Conservation (phyloP, 2,113 vertebrate species). For the Alosa alosa region DNA sequence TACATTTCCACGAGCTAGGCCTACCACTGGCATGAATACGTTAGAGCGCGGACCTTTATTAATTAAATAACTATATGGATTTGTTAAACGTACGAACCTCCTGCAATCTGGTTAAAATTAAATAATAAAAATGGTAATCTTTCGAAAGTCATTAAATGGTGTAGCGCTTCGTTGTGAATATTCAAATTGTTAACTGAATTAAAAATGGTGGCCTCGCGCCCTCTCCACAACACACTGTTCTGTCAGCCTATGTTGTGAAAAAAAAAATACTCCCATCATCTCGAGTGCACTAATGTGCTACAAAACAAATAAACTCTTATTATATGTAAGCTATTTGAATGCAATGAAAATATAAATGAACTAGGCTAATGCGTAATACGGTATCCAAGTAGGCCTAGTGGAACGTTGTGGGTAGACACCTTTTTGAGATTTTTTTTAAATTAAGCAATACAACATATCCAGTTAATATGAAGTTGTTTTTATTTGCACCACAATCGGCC, state of each 20-base stretch:
- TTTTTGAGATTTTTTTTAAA: not conserved
- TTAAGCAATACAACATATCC: not conserved
- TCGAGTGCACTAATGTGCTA: not conserved
- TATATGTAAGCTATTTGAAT: not conserved
- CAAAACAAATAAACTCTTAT: not conserved
- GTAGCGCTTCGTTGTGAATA: not conserved
- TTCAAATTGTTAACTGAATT: not conserved
- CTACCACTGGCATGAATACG: not conserved
- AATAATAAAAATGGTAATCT: not conserved
- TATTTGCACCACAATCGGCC: not conserved
- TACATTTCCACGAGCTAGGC: not conserved
- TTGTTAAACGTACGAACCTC: not conserved
- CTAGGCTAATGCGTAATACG: not conserved
- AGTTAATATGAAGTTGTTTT: not conserved
- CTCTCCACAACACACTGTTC: not conserved
- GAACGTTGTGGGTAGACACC: not conserved
- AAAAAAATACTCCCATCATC: not conserved
- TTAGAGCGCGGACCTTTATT: not conserved
- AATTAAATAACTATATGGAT: not conserved
- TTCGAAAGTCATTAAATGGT: not conserved
- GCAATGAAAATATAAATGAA: not conserved
- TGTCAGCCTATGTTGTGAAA: not conserved
- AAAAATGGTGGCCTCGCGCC: conserved; percentile 18
- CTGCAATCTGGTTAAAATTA: not conserved
- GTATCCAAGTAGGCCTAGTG: not conserved